Conservation (phyloP, 2,888 invertebrate genomes). For the Arctia plantaginis region DNA sequence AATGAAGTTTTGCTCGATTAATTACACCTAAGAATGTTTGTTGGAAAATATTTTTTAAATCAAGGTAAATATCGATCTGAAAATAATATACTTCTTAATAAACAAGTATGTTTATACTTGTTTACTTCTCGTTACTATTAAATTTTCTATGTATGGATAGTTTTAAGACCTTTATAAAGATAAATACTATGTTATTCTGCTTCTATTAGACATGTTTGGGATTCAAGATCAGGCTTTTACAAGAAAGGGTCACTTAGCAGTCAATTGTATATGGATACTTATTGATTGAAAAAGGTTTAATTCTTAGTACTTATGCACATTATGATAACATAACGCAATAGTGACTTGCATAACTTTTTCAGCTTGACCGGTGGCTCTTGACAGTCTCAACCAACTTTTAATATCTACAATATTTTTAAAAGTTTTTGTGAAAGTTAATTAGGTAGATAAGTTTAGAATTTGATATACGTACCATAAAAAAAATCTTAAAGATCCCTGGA, state of each 20-base stretch:
- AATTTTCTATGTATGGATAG: conserved; percentile 27
- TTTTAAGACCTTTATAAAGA: conserved; percentile 8
- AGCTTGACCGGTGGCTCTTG: no score
- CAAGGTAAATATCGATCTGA: conserved; percentile 50
- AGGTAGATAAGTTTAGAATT: background rate
- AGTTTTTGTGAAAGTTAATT: background rate
- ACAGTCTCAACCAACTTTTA: background rate
- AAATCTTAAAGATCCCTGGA: background rate
- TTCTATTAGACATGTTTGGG: background rate
- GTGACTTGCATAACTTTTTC: no score
- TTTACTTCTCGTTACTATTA: conserved; percentile 23
- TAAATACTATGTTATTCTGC: background rate
- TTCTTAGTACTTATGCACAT: conserved; percentile 1
- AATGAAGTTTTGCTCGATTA: conserved; percentile 50
- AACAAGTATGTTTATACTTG: conserved; percentile 43
- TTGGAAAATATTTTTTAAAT: conserved; percentile 46
- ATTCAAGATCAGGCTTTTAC: conserved; percentile 3
- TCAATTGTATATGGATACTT: background rate
- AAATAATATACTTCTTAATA: conserved; percentile 37
- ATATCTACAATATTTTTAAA: background rate
- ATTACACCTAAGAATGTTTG: conserved; percentile 43
- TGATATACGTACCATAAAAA: background rate
- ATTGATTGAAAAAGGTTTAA: background rate
- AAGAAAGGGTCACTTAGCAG: background rate
- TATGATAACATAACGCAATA: background rate